A percentile compares a stretch with the other conserved stretches of the same genome.
Evolutionary conservation across 2,888 invertebrate species (phyloP).

Genomic region (Cerastis rubricosa): DNA sequence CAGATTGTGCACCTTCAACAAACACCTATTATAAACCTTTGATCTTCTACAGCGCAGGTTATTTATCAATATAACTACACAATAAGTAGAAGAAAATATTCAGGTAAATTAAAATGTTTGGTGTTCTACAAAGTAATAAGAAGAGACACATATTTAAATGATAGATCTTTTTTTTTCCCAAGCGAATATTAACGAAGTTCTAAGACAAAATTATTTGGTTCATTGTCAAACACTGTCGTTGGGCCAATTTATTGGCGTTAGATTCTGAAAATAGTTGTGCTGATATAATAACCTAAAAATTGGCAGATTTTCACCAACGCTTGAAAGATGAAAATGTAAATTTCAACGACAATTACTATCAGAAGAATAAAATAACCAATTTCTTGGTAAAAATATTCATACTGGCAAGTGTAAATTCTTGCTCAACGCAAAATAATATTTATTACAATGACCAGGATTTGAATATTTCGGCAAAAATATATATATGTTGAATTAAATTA

Average conservation of each 20-base stretch:
- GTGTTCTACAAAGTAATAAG: not conserved
- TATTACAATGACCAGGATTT: too few species aligned
- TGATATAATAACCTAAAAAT: not conserved
- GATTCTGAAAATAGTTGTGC: slow-evolving; percentile 21
- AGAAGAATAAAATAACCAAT: not conserved
- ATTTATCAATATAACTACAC: not conserved
- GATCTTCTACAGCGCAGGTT: not conserved
- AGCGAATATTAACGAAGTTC: not conserved
- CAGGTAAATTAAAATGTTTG: not conserved
- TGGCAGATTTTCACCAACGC: slow-evolving; percentile 8
- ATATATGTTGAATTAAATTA: too few species aligned
- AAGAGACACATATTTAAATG: not conserved
- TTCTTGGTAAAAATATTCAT: not conserved
- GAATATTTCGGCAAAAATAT: too few species aligned
- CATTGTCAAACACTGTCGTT: slow-evolving; percentile 28
- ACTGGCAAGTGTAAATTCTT: not conserved
- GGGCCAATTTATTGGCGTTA: slow-evolving; percentile 37
- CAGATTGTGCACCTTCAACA: not conserved
- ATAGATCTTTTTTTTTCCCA: not conserved
- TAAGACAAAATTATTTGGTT: slow-evolving; percentile 10
- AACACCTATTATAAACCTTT: not conserved
- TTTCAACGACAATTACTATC: not conserved
- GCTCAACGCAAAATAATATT: not conserved
- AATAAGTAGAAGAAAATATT: not conserved
- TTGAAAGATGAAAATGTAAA: not conserved